phyloP scores from a whole-genome alignment of 2,797 vertebrate species.

The Lutjanus argentimaculatus region DNA sequence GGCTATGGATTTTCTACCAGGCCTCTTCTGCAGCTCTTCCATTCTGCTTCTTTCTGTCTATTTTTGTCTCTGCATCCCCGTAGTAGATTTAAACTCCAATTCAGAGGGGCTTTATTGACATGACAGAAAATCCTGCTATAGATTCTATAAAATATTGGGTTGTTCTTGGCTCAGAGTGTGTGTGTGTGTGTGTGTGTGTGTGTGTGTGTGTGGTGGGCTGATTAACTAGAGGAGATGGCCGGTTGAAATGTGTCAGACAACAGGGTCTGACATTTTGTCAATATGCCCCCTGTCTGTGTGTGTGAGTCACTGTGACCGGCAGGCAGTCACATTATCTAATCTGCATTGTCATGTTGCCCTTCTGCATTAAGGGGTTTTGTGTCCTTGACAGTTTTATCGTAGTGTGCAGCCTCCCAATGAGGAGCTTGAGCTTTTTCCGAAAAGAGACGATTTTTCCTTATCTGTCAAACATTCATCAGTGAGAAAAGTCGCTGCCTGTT shows the following conservation, averaged over 20 bases:
- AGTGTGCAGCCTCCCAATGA: background rate
- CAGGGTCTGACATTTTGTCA: conserved; percentile 74
- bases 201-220: conserved; percentile 30
- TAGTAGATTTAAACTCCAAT: conserved; percentile 58
- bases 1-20: conserved; percentile 82
- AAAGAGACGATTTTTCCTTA: background rate
- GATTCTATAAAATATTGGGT: conserved; percentile 20
- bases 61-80: conserved; percentile 43
- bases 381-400: conserved; percentile 34
- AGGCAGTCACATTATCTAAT: conserved; percentile 61
- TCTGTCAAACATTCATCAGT: background rate
- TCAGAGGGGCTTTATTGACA: conserved; percentile 55
- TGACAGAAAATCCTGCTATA: conserved; percentile 34
- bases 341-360: conserved; percentile 63
- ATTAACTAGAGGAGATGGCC: conserved; percentile 69
- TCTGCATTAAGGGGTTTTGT: conserved; percentile 44
- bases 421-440: background rate
- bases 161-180: conserved; percentile 21
- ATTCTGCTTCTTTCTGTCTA: conserved; percentile 50
- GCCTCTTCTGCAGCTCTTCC: conserved; percentile 63
- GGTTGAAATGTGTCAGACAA: conserved; percentile 75
- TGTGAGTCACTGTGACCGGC: conserved; percentile 40
- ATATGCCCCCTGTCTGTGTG: conserved; percentile 54
- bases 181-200: conserved; percentile 7
- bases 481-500: background rate